phyloP scores from a whole-genome alignment of 2,797 vertebrate species.

The Lepilemur ruficaudatus region DNA sequence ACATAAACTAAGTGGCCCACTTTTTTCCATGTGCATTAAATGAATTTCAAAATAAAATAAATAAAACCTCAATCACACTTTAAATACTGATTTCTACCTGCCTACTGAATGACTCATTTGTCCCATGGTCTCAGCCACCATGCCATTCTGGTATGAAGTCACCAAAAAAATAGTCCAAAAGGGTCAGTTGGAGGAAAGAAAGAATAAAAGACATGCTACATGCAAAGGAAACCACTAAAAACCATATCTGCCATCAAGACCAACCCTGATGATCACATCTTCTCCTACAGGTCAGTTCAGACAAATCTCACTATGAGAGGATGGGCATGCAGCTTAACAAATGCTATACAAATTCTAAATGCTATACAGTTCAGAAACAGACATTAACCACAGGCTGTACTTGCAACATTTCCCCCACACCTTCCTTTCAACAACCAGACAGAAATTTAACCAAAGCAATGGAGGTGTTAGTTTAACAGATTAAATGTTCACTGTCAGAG shows the following conservation, averaged over 20 bases:
- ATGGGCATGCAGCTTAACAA: slow-evolving; percentile 34
- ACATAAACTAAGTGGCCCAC: background rate
- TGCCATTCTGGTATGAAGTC: background rate
- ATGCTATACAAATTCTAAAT: background rate
- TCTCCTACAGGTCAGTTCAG: background rate
- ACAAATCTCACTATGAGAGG: background rate
- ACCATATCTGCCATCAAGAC: background rate
- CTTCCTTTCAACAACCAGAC: slow-evolving; percentile 27
- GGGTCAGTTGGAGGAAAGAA: background rate
- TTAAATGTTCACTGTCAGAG: slow-evolving; percentile 19
- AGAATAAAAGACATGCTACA: background rate
- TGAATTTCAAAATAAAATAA: slow-evolving; percentile 38
- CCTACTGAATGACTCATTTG: background rate
- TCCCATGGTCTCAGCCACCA: background rate
- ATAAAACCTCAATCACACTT: slow-evolving; percentile 19
- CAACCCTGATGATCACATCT: background rate
- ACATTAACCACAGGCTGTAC: slow-evolving; percentile 48
- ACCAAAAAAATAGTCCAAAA: background rate
- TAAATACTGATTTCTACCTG: slow-evolving; percentile 2
- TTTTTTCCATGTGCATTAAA: slow-evolving; percentile 6
- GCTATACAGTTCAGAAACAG: slow-evolving; percentile 42
- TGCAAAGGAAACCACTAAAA: slow-evolving; percentile 22
- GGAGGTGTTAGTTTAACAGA: background rate
- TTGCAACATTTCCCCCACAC: slow-evolving; percentile 45
- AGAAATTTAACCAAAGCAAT: slow-evolving; percentile 66